These are phyloP conservation scores for Drosophila repleta DNA, from an alignment of 1,140 invertebrate species.

Conservation along the genomic window DNA sequence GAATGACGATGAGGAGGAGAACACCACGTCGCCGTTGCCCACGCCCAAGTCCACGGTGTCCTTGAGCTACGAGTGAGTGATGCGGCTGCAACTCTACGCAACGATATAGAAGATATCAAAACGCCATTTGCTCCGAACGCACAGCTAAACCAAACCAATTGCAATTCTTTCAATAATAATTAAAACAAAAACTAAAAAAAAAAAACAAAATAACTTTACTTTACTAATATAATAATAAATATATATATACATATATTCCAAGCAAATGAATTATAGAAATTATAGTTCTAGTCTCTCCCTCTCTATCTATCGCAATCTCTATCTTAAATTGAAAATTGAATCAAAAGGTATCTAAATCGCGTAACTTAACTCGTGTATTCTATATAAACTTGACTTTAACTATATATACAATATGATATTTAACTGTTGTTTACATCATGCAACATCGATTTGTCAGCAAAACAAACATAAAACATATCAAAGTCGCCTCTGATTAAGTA, in stretches of 20 bases:
- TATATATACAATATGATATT: conserved; percentile 10
- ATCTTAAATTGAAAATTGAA: conserved; percentile 18
- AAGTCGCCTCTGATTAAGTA: conserved; percentile 61
- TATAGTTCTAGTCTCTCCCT: conserved; percentile 1
- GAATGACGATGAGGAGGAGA: conserved; percentile 90
- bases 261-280: conserved; percentile 4
- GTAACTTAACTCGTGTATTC: neutral
- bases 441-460: conserved; percentile 16
- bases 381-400: conserved; percentile 10
- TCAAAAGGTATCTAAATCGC: conserved; percentile 8
- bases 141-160: conserved; percentile 32
- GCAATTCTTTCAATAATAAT: conserved; percentile 19
- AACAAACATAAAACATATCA: conserved; percentile 61
- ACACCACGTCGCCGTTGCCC: conserved; percentile 81
- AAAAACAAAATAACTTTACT: conserved; percentile 31
- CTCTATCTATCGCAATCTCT: neutral
- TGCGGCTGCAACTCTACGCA: neutral
- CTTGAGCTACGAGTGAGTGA: conserved; percentile 63
- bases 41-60: conserved; percentile 77
- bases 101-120: conserved; percentile 17
- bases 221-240: conserved; percentile 15
- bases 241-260: conserved; percentile 16
- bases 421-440: conserved; percentile 21
- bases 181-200: conserved; percentile 6
- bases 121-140: conserved; percentile 21